A percentile compares a stretch with the other conserved stretches of the same genome.
These are phyloP conservation scores for Pungitius pungitius DNA, from an alignment of 2,113 vertebrate genomes.

Conservation along the genomic window DNA sequence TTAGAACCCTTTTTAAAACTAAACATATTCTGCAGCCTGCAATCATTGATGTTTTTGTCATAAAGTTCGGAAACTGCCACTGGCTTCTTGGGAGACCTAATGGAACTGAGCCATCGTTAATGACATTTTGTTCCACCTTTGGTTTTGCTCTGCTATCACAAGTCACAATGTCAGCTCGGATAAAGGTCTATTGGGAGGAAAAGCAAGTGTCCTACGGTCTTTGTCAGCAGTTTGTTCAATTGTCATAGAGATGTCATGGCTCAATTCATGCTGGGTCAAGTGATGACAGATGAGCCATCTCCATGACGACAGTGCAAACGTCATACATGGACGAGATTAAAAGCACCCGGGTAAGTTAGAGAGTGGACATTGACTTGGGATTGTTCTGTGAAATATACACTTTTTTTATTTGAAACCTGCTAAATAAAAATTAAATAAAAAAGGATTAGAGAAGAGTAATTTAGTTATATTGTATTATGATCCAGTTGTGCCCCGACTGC, in stretches of 20 bases:
- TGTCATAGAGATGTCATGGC: background rate
- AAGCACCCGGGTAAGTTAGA: background rate
- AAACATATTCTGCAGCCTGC: background rate
- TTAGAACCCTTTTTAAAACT: background rate
- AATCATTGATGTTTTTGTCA: background rate
- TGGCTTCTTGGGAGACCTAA: background rate
- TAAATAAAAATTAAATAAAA: background rate
- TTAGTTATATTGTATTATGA: background rate
- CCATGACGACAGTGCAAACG: background rate
- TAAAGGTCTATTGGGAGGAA: background rate
- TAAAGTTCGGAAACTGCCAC: background rate
- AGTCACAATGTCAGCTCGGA: background rate
- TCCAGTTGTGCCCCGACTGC: too few species aligned
- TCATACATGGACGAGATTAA: too few species aligned
- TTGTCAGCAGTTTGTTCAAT: conserved; percentile 1
- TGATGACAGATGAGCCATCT: background rate
- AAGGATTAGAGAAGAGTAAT: background rate
- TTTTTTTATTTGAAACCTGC: background rate
- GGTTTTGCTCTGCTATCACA: background rate
- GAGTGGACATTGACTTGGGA: background rate
- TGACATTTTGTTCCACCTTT: background rate
- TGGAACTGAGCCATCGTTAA: background rate
- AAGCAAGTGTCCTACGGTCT: background rate
- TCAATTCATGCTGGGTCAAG: background rate
- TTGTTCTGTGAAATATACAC: background rate